Conservation (phyloP, 1,140 invertebrate genomes). For the Brachystomella parvula region DNA sequence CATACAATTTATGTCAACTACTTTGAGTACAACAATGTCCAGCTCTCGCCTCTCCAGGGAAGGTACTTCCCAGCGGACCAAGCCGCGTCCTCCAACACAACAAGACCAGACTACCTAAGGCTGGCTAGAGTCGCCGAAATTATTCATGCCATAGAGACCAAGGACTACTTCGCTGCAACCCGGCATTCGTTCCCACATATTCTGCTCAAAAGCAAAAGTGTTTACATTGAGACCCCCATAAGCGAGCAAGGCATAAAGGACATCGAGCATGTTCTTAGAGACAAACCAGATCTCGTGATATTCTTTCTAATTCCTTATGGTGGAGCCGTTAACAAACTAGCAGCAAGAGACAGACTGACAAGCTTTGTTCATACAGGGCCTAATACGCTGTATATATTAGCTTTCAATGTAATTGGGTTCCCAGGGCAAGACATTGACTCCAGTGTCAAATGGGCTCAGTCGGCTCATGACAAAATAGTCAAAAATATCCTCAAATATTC, state of each 20-base stretch:
- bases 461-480: background rate
- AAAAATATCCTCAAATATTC: background rate
- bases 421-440: background rate
- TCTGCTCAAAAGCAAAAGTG: background rate
- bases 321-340: background rate
- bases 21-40: background rate
- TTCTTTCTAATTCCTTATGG: background rate
- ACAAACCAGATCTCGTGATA: background rate
- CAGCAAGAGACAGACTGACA: background rate
- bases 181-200: background rate
- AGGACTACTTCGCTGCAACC: background rate
- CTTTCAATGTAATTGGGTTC: background rate
- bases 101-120: background rate
- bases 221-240: background rate
- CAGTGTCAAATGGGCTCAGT: background rate
- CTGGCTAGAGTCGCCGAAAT: background rate
- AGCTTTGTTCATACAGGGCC: conserved; percentile 3
- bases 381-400: background rate
- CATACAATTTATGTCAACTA: background rate
- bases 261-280: background rate
- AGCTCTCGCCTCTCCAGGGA: background rate
- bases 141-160: background rate
- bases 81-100: background rate
- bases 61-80: background rate
- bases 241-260: background rate